A percentile compares a stretch with the other conserved stretches of the same genome.
These are phyloP conservation scores for Sciaenops ocellatus DNA, from an alignment of 2,797 vertebrate species.

Conservation along the genomic window DNA sequence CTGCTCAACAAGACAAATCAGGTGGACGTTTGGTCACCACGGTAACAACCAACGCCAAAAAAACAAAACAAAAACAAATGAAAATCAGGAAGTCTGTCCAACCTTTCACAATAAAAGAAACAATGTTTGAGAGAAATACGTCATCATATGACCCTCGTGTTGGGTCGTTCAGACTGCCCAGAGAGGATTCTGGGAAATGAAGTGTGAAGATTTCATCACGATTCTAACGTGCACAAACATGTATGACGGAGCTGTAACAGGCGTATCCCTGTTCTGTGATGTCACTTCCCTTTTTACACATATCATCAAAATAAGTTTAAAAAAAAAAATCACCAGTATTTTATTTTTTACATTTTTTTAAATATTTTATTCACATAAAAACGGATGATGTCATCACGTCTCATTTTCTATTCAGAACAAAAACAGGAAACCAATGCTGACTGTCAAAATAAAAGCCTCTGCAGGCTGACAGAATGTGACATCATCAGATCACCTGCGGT, in stretches of 20 bases:
- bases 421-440: constrained; percentile 11
- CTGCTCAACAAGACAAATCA: constrained; percentile 9
- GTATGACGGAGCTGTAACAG: neutral
- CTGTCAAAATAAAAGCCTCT: constrained; percentile 50
- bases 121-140: neutral
- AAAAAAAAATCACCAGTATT: constrained; percentile 7
- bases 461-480: constrained; percentile 16
- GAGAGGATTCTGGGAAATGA: constrained; percentile 29
- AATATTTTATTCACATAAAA: constrained; percentile 45
- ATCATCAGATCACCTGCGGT: constrained; percentile 88
- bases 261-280: neutral
- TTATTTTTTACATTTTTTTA: constrained; percentile 10
- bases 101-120: constrained; percentile 48
- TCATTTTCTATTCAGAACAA: constrained; percentile 12
- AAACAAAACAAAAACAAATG: neutral
- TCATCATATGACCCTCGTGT: neutral
- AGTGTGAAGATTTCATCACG: neutral
- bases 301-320: constrained; percentile 33
- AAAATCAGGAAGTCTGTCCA: neutral
- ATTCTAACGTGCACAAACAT: neutral
- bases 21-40: neutral
- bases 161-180: neutral
- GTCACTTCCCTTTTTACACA: constrained; percentile 33
- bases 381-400: constrained; percentile 16
- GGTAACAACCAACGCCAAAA: neutral